Percentiles rank a stretch among this genome's conserved stretches.
Conservation (phyloP, 2,888 invertebrate genomes). For the Corbicula japonica region DNA sequence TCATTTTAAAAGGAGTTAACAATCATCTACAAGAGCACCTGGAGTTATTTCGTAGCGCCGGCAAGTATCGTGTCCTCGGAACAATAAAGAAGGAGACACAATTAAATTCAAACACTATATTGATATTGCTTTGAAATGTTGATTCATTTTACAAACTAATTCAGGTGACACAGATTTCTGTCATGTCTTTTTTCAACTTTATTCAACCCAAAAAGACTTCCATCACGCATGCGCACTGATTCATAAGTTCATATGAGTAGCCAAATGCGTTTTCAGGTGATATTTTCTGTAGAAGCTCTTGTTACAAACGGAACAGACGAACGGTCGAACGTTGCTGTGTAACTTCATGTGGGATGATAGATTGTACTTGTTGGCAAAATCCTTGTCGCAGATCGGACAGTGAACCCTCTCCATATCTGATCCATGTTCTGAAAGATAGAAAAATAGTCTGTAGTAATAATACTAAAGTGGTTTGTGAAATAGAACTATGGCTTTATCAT, state of each 20-base stretch:
- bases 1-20: too few species aligned
- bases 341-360: slow-evolving; percentile 7
- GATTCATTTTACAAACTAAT: too few species aligned
- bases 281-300: slow-evolving; percentile 50
- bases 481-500: neutral
- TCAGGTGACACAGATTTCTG: too few species aligned
- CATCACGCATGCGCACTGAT: too few species aligned
- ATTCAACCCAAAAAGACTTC: too few species aligned
- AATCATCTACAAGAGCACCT: too few species aligned
- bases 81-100: neutral
- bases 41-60: too few species aligned
- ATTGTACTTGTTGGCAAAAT: slow-evolving; percentile 13
- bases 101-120: too few species aligned
- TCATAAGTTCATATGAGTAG: slow-evolving; percentile 39
- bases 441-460: neutral
- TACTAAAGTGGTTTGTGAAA: neutral
- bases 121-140: too few species aligned
- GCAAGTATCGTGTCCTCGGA: neutral
- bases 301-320: slow-evolving; percentile 37
- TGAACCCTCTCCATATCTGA: neutral
- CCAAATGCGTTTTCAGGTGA: slow-evolving; percentile 47
- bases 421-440: neutral
- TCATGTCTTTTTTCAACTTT: too few species aligned
- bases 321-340: slow-evolving; percentile 16
- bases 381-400: slow-evolving; percentile 21